phyloP scores from a whole-genome alignment of 2,888 invertebrate genomes.

The Reticulitermes lucifugus region DNA sequence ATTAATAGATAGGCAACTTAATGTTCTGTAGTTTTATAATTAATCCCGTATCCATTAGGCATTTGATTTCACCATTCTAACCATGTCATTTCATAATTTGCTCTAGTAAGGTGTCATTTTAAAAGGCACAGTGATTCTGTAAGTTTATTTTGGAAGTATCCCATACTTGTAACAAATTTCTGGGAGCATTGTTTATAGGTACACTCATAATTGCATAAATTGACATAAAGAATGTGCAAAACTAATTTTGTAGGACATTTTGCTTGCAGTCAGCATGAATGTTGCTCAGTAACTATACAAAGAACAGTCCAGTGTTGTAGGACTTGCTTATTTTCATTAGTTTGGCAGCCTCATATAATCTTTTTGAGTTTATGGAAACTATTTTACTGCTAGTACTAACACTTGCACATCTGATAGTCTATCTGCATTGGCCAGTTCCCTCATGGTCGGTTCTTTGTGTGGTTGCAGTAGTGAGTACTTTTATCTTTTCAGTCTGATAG shows the following conservation, averaged over 20 bases:
- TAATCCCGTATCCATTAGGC: too few relatives aligned
- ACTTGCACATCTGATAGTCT: background rate
- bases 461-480: constrained; percentile 41
- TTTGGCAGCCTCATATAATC: background rate
- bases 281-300: constrained; percentile 44
- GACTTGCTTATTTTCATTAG: background rate
- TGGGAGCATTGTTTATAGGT: background rate
- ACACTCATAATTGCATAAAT: constrained; percentile 13
- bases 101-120: too few relatives aligned
- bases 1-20: too few relatives aligned
- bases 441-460: constrained; percentile 52
- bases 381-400: background rate
- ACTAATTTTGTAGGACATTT: background rate
- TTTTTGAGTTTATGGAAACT: background rate
- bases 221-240: background rate
- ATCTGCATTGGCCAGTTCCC: background rate
- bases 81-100: too few relatives aligned
- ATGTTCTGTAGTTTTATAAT: too few relatives aligned
- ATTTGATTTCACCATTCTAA: too few relatives aligned
- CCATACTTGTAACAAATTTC: background rate
- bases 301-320: constrained; percentile 40
- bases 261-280: background rate
- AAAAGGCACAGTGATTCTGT: too few relatives aligned
- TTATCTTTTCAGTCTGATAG: background rate
- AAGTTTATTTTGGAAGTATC: too few relatives aligned